Evolutionary conservation across 2,888 invertebrate species (phyloP).

Genomic region (Ptychoptera contaminata): DNA sequence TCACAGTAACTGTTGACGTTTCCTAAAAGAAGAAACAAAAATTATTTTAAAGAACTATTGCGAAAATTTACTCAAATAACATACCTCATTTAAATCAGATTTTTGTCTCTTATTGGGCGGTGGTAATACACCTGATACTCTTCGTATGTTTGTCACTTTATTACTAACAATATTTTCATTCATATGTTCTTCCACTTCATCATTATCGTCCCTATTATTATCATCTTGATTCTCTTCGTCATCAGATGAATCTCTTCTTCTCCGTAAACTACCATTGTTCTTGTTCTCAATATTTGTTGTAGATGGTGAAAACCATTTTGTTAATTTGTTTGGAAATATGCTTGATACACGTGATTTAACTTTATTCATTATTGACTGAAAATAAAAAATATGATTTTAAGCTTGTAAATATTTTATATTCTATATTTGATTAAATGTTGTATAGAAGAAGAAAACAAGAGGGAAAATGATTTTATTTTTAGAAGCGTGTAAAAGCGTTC

Average conservation of each 20-base stretch:
- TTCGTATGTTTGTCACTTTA: too few species aligned
- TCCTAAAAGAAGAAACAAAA: too few species aligned
- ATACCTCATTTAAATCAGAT: neutral
- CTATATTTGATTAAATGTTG: too few species aligned
- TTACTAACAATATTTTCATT: too few species aligned
- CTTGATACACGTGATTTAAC: conserved; percentile 26
- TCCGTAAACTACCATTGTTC: conserved; percentile 15
- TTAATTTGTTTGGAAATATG: conserved; percentile 23
- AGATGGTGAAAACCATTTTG: conserved; percentile 27
- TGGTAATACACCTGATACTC: neutral
- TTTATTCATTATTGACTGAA: conserved; percentile 28
- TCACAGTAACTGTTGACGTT: too few species aligned
- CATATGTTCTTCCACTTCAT: conserved; percentile 14
- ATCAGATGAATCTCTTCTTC: conserved; percentile 20
- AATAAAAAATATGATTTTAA: conserved; percentile 7
- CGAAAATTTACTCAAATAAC: too few species aligned
- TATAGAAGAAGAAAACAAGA: too few species aligned
- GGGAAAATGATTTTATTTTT: too few species aligned
- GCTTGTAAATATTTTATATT: neutral
- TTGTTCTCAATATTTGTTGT: conserved; percentile 6
- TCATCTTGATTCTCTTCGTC: conserved; percentile 12
- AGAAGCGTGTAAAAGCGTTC: too few species aligned
- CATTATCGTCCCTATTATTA: conserved; percentile 12
- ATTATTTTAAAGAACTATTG: too few species aligned
- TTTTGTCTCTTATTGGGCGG: conserved; percentile 3